A percentile compares a stretch with the other conserved stretches of the same genome.
Evolutionary conservation across 2,888 invertebrate species (phyloP).

Genomic region (Emesis furor): DNA sequence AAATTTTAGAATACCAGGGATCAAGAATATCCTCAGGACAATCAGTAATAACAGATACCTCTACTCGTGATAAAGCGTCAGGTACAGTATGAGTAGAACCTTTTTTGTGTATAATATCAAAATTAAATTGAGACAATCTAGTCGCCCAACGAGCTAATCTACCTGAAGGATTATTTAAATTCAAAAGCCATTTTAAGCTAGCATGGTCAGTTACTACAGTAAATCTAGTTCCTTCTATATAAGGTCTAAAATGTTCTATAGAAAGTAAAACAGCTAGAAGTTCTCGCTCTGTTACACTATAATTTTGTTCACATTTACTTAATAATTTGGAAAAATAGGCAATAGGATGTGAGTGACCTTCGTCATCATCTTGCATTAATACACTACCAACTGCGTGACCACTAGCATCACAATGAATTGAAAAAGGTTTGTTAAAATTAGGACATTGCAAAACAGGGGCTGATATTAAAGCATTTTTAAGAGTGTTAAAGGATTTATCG

Average conservation of each 20-base stretch:
- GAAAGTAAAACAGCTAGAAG: constrained; percentile 51
- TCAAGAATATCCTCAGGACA: not conserved
- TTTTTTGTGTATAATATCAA: constrained; percentile 63
- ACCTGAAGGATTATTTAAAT: constrained; percentile 58
- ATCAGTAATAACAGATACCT: not conserved
- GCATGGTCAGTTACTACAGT: constrained; percentile 58
- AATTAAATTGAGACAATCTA: constrained; percentile 63
- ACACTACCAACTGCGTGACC: constrained; percentile 43
- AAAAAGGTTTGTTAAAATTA: constrained; percentile 47
- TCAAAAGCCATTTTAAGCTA: constrained; percentile 54
- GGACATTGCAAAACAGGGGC: constrained; percentile 54
- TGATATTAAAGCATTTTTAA: constrained; percentile 39
- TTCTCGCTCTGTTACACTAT: constrained; percentile 57
- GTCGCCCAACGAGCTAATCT: constrained; percentile 72
- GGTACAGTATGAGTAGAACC: constrained; percentile 70
- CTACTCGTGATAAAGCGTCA: constrained; percentile 56
- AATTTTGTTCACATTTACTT: constrained; percentile 51
- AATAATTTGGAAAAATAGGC: constrained; percentile 52
- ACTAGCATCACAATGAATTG: constrained; percentile 67
- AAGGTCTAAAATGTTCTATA: constrained; percentile 54
- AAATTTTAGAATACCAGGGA: constrained; percentile 3
- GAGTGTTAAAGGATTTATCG: not conserved
- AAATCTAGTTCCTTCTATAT: constrained; percentile 41
- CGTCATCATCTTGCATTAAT: constrained; percentile 30
- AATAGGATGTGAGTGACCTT: constrained; percentile 44